Conservation (phyloP, 1,140 invertebrate species). For the Drosophila quadrilineata region DNA sequence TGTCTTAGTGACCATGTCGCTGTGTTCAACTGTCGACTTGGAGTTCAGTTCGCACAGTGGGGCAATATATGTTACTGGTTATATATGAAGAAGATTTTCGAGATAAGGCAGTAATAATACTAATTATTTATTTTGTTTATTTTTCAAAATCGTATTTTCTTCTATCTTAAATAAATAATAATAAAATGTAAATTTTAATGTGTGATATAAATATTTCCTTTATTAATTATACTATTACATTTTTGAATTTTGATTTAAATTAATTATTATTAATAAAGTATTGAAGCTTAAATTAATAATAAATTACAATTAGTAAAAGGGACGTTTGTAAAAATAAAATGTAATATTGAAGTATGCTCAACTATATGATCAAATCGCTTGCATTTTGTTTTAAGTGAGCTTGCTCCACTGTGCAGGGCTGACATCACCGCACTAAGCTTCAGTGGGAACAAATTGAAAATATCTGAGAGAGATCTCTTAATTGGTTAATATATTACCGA, state of each 20-base stretch:
- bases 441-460: constrained; percentile 11
- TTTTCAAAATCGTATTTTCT: no score
- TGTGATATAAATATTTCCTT: no score
- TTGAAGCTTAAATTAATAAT: neutral
- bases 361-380: no score
- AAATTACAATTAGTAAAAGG: no score
- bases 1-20: constrained; percentile 28
- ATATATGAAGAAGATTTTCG: neutral
- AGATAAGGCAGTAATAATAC: neutral
- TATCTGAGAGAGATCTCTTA: constrained; percentile 13
- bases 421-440: neutral
- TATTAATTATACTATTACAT: no score
- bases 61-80: neutral
- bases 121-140: no score
- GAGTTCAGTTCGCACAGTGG: constrained; percentile 20
- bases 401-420: constrained; percentile 4
- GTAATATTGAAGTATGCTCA: no score
- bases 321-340: no score
- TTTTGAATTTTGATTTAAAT: no score
- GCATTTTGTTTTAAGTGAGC: neutral
- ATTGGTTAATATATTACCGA: constrained; percentile 10
- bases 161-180: neutral
- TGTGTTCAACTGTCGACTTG: neutral
- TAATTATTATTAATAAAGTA: no score
- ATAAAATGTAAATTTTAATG: neutral